Base-by-base conservation (phyloP, 1,140 invertebrate genomes). In the Meloidogyne floridensis region DNA sequence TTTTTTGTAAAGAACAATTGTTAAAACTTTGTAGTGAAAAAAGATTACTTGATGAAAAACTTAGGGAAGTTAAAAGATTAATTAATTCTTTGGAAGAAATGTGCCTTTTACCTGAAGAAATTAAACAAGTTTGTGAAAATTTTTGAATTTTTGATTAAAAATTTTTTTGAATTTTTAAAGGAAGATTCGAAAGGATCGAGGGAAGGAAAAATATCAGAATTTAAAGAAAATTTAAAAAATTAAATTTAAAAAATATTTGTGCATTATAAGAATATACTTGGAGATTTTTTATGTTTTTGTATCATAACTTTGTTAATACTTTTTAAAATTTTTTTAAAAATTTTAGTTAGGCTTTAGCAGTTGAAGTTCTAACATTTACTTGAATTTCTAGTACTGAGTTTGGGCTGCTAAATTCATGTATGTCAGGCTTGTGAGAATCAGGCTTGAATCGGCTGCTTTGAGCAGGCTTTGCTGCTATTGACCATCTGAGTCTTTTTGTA, bases 1-100 rank as follows among this genome's bases (percentile, higher is more conserved):
- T 79, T 18, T 79, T 79, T 18, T 79, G 77, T 69, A 65, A 72
- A 20, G 77, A 79, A 71, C 77, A 79, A 53, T 47, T 65, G 1
- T 51, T 65, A 51, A 79, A 79, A 72, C 59, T 79, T 20, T 71
- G 56, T 47, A 43, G 65, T 20, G 77, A 79, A 20, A 69, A 72
- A 20, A 53, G 56, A 9, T 72, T 71, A 20, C 43, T 79, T 51
- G 72, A 79, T 51, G 65, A 65, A 72, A 69, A 72, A 71, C 65
- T 79, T 18, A 54, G 11, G 18, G 56, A 79, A 69, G 77, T 79
- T 18, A 43, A 72, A 13, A 42, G 18, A 43, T 72, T 79, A 72
- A 69, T 79, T 72, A 51, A 79, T 43, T 65, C 77, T 51, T 53
- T 79, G 51, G 43, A 79, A 53, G 18, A 18, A 69, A 71, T 79